These are phyloP conservation scores for Eupithecia centaureata DNA, from an alignment of 2,888 invertebrate genomes.

Conservation along the genomic window DNA sequence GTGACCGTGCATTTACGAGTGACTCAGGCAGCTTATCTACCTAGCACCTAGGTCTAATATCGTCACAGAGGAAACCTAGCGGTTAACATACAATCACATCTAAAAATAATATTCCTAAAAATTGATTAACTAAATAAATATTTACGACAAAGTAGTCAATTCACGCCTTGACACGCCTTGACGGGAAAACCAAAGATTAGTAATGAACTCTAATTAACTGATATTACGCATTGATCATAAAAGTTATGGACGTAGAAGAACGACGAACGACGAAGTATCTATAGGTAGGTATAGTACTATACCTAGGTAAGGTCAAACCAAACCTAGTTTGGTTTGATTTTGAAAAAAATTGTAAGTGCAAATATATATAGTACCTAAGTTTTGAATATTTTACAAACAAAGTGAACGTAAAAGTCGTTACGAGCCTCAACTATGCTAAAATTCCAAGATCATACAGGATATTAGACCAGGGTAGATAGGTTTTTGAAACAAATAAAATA, in stretches of 20 bases:
- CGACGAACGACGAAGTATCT: too few species aligned
- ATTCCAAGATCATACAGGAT: too few species aligned
- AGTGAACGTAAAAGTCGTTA: too few species aligned
- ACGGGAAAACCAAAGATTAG: conserved; percentile 1
- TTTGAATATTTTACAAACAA: too few species aligned
- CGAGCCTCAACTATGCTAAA: too few species aligned
- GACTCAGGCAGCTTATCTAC: background rate
- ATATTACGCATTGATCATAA: background rate
- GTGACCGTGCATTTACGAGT: too few species aligned
- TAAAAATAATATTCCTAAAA: background rate
- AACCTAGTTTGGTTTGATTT: too few species aligned
- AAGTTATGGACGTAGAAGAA: background rate
- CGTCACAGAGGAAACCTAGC: background rate
- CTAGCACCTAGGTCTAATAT: background rate
- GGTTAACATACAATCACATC: background rate
- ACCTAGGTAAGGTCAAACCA: too few species aligned
- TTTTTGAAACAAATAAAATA: too few species aligned
- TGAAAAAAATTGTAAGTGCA: too few species aligned
- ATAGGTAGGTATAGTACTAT: background rate
- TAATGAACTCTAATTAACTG: background rate
- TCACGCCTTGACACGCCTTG: background rate
- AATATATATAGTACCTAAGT: too few species aligned
- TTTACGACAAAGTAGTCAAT: background rate
- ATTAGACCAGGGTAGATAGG: too few species aligned
- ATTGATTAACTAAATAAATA: background rate